Base-by-base conservation (phyloP, 2,888 invertebrate species). In the Hoplodrina ambigua region DNA sequence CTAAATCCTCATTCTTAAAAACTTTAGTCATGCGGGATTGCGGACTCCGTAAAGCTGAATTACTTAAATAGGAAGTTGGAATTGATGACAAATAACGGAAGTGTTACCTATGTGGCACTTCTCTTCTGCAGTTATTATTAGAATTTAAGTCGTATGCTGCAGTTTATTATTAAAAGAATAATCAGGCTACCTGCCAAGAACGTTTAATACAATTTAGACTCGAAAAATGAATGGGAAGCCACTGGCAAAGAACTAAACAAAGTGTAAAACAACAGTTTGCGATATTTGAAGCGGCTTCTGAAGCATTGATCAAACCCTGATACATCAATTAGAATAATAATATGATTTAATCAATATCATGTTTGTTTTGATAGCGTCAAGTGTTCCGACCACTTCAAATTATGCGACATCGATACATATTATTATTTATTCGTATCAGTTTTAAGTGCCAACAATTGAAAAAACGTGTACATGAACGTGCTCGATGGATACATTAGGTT, bases 391-490 rank as follows among this genome's bases (percentile, higher is more conserved):
- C 49, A 50, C 19, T 75, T 70, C 58, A 59, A 61, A 44, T 58
- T 67, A 69, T 44, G 53, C 56, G 33, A 69, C 52, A 69, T 44
- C 4, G 44, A 15, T 49, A 56, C 59, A 72, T 59, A 70, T 37
- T 80, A 67, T 17, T 46, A 46, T 46, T 44, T 46, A 46, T 67
- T 72, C 55, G 49, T 80, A 71, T 66, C 58, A 59, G 69, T 55
- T 56, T 69, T 58, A 72, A 69, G 61, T 72, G 68, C 72, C 69
- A 72, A 58, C 56, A 71, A 72, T 74, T 72, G 56, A 72, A 62
- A 70, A 20, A 46, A 64, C 56, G 53, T 70, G 63, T 8, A 10
- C 0, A 15, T 53, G 53, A 60, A 75, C 65, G 75, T 74, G 67
- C 71, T 19, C 19, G 37, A 52, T 52, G 1, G 19, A 8, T 44